Evolutionary conservation across 1,140 invertebrate genomes (phyloP).

Genomic region (Octopus sinensis): DNA sequence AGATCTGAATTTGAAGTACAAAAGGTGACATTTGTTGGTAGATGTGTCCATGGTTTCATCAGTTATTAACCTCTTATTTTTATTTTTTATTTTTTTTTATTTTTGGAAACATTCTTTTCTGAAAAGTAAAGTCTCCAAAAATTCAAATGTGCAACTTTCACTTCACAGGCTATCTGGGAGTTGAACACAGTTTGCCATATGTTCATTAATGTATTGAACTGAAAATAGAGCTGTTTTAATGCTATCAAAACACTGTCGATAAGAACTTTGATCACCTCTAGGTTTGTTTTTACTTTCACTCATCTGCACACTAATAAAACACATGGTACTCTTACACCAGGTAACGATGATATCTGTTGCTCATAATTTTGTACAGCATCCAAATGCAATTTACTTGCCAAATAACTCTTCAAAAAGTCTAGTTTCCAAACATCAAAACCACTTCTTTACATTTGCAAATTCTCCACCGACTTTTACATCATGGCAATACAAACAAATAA

Average conservation of each 20-base stretch:
- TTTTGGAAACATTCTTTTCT: background rate
- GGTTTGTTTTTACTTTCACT: background rate
- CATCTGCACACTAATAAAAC: background rate
- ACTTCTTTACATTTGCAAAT: conserved; percentile 2
- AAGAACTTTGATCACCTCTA: background rate
- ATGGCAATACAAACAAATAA: background rate
- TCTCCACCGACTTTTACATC: conserved; percentile 4
- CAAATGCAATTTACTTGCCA: conserved; percentile 5
- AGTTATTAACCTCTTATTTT: no score
- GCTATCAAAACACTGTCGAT: background rate
- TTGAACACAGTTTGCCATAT: background rate
- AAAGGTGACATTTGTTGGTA: background rate
- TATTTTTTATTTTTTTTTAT: no score
- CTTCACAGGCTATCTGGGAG: background rate
- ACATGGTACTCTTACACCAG: background rate
- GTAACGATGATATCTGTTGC: background rate
- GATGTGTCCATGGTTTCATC: background rate
- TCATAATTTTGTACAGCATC: background rate
- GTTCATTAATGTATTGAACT: conserved; percentile 2
- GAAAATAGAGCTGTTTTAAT: background rate
- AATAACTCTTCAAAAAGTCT: background rate
- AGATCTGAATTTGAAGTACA: conserved; percentile 2
- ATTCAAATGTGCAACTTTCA: background rate
- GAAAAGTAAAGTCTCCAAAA: background rate
- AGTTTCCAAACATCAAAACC: background rate